A percentile compares a stretch with the other conserved stretches of the same genome.
These are phyloP conservation scores for Theristus sp. DNA, from an alignment of 2,888 invertebrate species.

Conservation along the genomic window DNA sequence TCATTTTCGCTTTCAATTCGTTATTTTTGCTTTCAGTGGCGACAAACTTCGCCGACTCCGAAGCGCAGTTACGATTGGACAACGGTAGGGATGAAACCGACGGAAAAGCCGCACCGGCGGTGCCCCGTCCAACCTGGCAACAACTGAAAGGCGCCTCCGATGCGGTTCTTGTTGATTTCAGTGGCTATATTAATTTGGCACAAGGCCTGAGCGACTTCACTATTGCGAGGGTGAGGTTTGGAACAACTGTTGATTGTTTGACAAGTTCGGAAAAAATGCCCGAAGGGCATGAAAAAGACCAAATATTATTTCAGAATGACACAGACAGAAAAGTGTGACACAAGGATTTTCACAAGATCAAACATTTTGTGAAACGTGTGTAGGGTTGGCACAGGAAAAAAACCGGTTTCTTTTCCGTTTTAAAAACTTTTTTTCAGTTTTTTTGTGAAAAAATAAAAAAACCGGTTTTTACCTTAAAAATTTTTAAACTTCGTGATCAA, in stretches of 20 bases:
- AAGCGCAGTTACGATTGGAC: not conserved
- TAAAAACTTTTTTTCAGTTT: too few species aligned
- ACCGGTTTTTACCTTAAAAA: too few species aligned
- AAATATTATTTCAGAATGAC: too few species aligned
- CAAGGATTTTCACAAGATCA: too few species aligned
- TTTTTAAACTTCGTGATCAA: too few species aligned
- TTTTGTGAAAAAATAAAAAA: too few species aligned
- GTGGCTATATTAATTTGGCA: not conserved
- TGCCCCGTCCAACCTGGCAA: not conserved
- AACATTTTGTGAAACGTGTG: too few species aligned
- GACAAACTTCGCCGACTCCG: not conserved
- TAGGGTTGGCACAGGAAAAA: too few species aligned
- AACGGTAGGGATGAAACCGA: not conserved
- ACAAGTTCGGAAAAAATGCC: too few species aligned
- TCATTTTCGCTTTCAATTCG: not conserved
- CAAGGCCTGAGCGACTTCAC: not conserved
- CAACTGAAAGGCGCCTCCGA: not conserved
- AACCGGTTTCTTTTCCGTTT: too few species aligned
- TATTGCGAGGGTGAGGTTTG: not conserved
- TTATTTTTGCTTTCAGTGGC: not conserved
- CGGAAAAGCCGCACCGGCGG: not conserved
- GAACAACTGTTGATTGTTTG: not conserved
- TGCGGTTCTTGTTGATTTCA: not conserved
- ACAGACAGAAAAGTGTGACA: too few species aligned
- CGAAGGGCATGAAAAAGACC: too few species aligned